phyloP scores from a whole-genome alignment of 2,797 vertebrate species.

The Xenentodon cancila region DNA sequence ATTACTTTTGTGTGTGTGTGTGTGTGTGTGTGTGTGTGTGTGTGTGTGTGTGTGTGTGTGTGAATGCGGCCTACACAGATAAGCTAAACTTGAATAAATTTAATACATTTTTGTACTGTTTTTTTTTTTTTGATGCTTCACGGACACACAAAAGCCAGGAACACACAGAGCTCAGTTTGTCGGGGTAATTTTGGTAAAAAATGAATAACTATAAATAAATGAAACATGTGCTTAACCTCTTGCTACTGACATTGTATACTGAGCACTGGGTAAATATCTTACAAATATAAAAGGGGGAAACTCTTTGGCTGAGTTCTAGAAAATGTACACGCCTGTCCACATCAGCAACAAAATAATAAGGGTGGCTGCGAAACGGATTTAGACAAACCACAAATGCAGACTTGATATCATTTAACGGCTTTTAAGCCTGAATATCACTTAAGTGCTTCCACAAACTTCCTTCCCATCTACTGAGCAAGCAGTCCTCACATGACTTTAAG shows the following conservation, averaged over 20 bases:
- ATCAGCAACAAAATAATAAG: conserved; percentile 6
- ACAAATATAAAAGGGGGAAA: conserved; percentile 5
- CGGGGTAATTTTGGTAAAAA: too few species aligned
- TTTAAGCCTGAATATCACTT: conserved; percentile 32
- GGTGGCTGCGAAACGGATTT: conserved; percentile 40
- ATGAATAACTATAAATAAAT: neutral
- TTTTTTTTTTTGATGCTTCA: too few species aligned
- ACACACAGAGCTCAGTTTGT: too few species aligned
- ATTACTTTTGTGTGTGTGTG: too few species aligned
- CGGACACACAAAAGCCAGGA: too few species aligned
- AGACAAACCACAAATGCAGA: conserved; percentile 39
- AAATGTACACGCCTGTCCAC: conserved; percentile 17
- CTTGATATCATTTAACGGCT: conserved; percentile 57
- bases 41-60: too few species aligned
- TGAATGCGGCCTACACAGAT: too few species aligned
- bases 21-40: too few species aligned
- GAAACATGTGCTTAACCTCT: conserved; percentile 5
- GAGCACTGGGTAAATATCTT: conserved; percentile 10
- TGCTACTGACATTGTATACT: neutral
- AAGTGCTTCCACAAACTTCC: conserved; percentile 47
- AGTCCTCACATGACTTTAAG: conserved; percentile 46
- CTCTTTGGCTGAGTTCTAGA: conserved; percentile 6
- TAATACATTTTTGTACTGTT: too few species aligned
- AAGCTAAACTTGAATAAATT: too few species aligned
- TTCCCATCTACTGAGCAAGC: conserved; percentile 45